These are phyloP conservation scores for Miichthys miiuy DNA, from an alignment of 2,797 vertebrate species.

Conservation along the genomic window DNA sequence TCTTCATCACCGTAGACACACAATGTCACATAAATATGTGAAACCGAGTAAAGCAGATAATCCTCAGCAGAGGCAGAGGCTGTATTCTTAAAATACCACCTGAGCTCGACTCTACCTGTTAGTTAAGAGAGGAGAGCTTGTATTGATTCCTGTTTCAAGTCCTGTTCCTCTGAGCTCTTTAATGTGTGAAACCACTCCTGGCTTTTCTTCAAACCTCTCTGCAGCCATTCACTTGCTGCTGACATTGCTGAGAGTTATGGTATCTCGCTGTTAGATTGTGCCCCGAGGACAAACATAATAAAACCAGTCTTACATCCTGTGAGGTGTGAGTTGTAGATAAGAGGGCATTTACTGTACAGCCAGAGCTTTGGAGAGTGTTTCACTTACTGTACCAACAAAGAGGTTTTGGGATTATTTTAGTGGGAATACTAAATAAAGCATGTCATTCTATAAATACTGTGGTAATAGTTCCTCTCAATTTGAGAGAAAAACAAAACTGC, in stretches of 20 bases:
- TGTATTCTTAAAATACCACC: constrained; percentile 32
- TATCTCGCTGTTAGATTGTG: constrained; percentile 18
- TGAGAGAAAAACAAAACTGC: constrained; percentile 38
- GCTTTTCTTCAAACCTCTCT: constrained; percentile 61
- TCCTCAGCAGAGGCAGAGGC: constrained; percentile 22
- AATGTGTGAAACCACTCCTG: constrained; percentile 63
- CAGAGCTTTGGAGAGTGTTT: constrained; percentile 22
- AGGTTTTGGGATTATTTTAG: constrained; percentile 23
- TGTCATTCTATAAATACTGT: constrained; percentile 32
- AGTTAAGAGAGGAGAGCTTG: constrained; percentile 15
- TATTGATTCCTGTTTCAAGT: constrained; percentile 61
- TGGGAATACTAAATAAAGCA: constrained; percentile 42
- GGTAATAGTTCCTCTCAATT: constrained; percentile 5
- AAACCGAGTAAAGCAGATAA: constrained; percentile 42
- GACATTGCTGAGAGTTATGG: constrained; percentile 41
- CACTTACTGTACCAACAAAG: constrained; percentile 6
- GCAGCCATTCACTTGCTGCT: constrained; percentile 27
- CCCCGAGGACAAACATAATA: constrained; percentile 42
- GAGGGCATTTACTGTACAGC: not conserved
- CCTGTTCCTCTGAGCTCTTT: constrained; percentile 62
- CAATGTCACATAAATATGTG: constrained; percentile 41
- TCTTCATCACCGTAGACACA: constrained; percentile 22
- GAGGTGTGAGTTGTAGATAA: constrained; percentile 20
- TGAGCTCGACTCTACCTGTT: constrained; percentile 36
- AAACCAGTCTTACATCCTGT: constrained; percentile 30